phyloP scores from a whole-genome alignment of 2,888 invertebrate genomes.

The Agriopis aurantiaria region DNA sequence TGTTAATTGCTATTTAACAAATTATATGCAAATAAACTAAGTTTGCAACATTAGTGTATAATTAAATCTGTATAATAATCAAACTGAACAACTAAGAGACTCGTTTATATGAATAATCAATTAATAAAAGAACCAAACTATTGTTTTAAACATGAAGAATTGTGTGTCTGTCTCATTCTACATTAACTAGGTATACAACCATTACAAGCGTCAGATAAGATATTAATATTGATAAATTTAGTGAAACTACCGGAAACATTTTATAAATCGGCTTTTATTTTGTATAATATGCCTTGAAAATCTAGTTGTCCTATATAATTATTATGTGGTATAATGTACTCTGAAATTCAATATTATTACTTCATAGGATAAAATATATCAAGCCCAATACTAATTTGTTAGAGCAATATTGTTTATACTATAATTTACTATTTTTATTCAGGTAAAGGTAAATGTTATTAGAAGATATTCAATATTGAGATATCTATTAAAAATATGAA shows the following conservation, averaged over 20 bases:
- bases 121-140: conserved; percentile 57
- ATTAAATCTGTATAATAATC: conserved; percentile 74
- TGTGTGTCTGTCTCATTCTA: conserved; percentile 34
- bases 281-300: conserved; percentile 42
- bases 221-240: conserved; percentile 22
- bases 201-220: conserved; percentile 57
- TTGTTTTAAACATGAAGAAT: conserved; percentile 41
- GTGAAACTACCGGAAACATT: conserved; percentile 32
- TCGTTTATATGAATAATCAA: conserved; percentile 79
- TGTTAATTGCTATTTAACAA: conserved; percentile 83
- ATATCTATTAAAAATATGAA: conserved; percentile 71
- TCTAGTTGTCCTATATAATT: conserved; percentile 50
- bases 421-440: conserved; percentile 77
- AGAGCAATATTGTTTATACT: conserved; percentile 68
- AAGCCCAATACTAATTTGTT: conserved; percentile 58
- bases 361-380: conserved; percentile 58
- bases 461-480: conserved; percentile 68
- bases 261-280: conserved; percentile 41
- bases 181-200: conserved; percentile 65
- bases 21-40: conserved; percentile 86
- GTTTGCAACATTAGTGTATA: conserved; percentile 82
- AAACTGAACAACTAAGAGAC: conserved; percentile 82
- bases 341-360: conserved; percentile 53
- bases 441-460: conserved; percentile 70
- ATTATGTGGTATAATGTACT: conserved; percentile 46